Base-by-base conservation (phyloP, 2,888 invertebrate species). In the Chloromyia formosa region DNA sequence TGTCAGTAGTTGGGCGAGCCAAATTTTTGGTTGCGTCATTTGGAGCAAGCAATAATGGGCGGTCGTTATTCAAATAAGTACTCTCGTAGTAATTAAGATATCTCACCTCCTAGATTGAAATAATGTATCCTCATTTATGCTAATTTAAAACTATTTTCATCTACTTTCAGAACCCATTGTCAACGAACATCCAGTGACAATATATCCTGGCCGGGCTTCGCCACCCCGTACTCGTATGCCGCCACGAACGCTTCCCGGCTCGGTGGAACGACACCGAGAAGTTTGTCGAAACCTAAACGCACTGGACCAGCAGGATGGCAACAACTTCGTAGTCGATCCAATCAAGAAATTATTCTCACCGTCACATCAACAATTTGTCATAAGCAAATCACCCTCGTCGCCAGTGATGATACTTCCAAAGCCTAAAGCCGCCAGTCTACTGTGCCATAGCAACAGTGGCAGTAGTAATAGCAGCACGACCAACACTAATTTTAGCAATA, bases 221-320 rank as follows among this genome's bases (percentile, higher is more conserved):
- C 84, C 83, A 60, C 82, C 82, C 73, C 79, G 79, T 75, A 84
- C 86, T 83, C 88, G 89, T 87, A 84, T 90, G 81, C 91, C 92
- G 80, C 91, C 92, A 79, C 88, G 91, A 79, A 91, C 92, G 81
- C 88, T 91, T 82, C 89, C 91, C 77, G 89, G 89, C 81, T 91
- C 90, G 81, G 88, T 91, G 82, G 93, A 93, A 84, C 90, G 92
- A 81, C 93, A 93, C 86, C 90, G 93, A 82, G 93, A 93, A 87
- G 93, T 93, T 80, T 90, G 92, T 82, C 90, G 93, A 81, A 89
- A 89, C 74, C 75, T 75, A 53, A 78, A 78, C 42, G 56, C 72
- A 45, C 27, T 42, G 73, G 72, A 72, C 18, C 66, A 64, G 40
- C 56, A 45, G 3, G 74, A 74, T 54, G 61, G 74, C 60, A 54